Evolutionary conservation across 2,113 vertebrate species (phyloP).

Genomic region (Cariama cristata): DNA sequence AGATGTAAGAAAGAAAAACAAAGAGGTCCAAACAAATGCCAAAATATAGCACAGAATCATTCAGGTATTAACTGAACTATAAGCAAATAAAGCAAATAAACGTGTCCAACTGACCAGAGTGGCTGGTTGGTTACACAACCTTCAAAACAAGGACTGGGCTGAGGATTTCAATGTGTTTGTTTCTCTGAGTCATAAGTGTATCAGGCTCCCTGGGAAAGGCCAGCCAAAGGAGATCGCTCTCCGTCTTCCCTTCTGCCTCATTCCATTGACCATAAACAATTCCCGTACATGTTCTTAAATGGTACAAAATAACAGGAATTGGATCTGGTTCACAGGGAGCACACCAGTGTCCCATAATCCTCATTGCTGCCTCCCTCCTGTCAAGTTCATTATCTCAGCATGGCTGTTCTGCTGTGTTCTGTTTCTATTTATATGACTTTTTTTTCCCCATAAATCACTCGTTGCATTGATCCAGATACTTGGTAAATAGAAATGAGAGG

Average conservation of each 20-base stretch:
- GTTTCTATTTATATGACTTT: not conserved
- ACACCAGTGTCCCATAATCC: not conserved
- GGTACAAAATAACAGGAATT: conserved; percentile 23
- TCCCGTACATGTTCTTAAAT: not conserved
- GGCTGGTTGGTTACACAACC: conserved; percentile 33
- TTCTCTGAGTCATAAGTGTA: conserved; percentile 44
- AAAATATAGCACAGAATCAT: not conserved
- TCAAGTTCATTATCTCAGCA: not conserved
- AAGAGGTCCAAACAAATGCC: not conserved
- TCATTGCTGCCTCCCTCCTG: not conserved
- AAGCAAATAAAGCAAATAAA: not conserved
- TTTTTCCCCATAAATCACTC: not conserved
- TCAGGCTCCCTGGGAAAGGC: conserved; percentile 44
- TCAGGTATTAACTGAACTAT: not conserved
- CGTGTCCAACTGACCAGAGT: not conserved
- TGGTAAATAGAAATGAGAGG: not conserved
- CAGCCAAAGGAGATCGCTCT: conserved; percentile 34
- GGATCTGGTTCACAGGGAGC: not conserved
- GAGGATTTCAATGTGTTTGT: conserved; percentile 14
- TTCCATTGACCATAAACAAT: conserved; percentile 35
- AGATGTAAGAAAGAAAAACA: not conserved
- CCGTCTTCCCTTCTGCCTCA: conserved; percentile 28
- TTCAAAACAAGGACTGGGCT: conserved; percentile 16
- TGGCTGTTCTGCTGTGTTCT: not conserved
- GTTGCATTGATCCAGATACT: not conserved